Conservation (phyloP, 2,888 invertebrate genomes). For the Amblyjoppa fuscipennis region DNA sequence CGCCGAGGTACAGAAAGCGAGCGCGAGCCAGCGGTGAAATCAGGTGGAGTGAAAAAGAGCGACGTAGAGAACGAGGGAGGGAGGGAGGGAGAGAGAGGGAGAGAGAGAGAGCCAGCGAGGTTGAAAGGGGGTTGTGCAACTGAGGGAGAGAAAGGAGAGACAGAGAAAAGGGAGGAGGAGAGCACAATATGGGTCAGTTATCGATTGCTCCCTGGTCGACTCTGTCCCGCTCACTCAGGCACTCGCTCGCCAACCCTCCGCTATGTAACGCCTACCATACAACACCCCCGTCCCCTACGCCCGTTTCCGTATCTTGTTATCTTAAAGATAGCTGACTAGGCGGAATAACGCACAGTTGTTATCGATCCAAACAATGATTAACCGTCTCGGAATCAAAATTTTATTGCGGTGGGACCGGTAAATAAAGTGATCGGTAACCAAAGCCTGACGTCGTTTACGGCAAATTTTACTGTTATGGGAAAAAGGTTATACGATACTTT, state of each 20-base stretch:
- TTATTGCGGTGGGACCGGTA: background rate
- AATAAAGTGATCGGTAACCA: background rate
- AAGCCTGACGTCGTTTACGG: background rate
- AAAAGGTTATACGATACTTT: background rate
- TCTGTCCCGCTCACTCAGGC: slow-evolving; percentile 70
- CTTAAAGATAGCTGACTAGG: slow-evolving; percentile 75
- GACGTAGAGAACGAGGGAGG: slow-evolving; percentile 23
- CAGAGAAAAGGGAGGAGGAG: slow-evolving; percentile 63
- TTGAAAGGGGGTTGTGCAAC: slow-evolving; percentile 35
- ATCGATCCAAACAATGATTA: slow-evolving; percentile 6
- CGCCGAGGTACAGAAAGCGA: slow-evolving; percentile 59
- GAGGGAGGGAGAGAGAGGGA: slow-evolving; percentile 27
- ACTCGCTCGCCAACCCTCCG: slow-evolving; percentile 72
- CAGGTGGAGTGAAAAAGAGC: slow-evolving; percentile 57
- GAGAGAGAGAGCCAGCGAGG: slow-evolving; percentile 26
- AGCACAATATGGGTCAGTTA: slow-evolving; percentile 83
- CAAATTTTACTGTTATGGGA: background rate
- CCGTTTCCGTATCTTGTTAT: slow-evolving; percentile 80
- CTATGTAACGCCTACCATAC: slow-evolving; percentile 80
- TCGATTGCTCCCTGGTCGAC: slow-evolving; percentile 81
- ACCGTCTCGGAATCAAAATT: slow-evolving; percentile 2
- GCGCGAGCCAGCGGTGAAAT: slow-evolving; percentile 63
- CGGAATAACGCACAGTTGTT: slow-evolving; percentile 5
- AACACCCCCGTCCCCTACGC: slow-evolving; percentile 70
- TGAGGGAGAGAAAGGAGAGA: slow-evolving; percentile 48